Evolutionary conservation across 2,113 vertebrate species (phyloP), one percentile per base, ranked within the genome.

Genomic region (Phocoena sinus): DNA sequence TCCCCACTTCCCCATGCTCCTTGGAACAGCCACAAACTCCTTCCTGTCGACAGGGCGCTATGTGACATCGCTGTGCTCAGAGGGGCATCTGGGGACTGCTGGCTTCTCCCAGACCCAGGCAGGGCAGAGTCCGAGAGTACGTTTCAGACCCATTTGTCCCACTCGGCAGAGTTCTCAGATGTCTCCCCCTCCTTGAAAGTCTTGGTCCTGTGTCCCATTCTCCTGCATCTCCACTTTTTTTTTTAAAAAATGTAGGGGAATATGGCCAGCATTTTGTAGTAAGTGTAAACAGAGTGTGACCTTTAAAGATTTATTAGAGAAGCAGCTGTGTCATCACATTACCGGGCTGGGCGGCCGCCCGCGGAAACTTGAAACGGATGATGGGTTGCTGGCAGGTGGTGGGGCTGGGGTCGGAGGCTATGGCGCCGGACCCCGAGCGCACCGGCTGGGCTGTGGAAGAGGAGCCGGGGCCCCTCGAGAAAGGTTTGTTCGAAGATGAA

Each of bases 401-500:
- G 50, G 14, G 14, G 6, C 13, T 60, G 60, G 56, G 3, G 23
- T 1, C 21, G 0, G 83, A 31, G 11, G 76, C 7, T 0, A 68
- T 92, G 98, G 28, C 5, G 1, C 10, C n/a, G 2, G 87, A 12
- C 38, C 60, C 47, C 0, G 50, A 36, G 74, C 3, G 20, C 25
- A 0, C 23, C 0, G n/a, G 41, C 71, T 9, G 86, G 85, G 65
- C 14, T 2, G 33, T 47, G 1, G 74, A 6, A 68, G 67, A 81
- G 89, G 62, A 65, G 18, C 58, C 31, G 31, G 91, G 8, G 56
- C 1, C 70, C 3, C n/a, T 41, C 31, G 77, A 93, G 77, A 74
- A 81, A 99, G 99, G 68, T 38, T 73, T 98, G 44, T 98, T 97
- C 70, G 98, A 96, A 85, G 98, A 98, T 47, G 98, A 98, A 82